Evolutionary conservation across 2,113 vertebrate genomes (phyloP), one percentile per base, ranked within the genome.

Genomic region (Pao palembangensis): DNA sequence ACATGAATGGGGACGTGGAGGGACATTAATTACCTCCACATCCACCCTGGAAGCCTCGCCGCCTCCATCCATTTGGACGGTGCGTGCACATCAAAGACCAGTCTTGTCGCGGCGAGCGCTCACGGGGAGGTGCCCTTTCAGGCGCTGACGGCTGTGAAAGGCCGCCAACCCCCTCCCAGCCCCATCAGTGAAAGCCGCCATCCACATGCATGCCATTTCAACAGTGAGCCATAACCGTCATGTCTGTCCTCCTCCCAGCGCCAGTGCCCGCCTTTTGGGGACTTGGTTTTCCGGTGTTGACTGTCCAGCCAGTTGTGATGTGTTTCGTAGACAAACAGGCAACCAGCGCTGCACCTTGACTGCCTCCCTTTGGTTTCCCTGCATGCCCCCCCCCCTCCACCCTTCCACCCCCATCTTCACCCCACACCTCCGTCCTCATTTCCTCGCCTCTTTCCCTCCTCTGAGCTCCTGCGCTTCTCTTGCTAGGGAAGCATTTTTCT

Each of bases 321-420:
- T 91, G 90, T 95, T 93, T 91, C 90, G 90, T 92, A 95, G 96
- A 98, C 96, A 98, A 98, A 95, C 96, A 99, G 95, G 96, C 96
- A 99, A 98, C 94, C 96, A 97, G 96, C 90, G 84, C 95, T 95
- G 92, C 93, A 92, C 71, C 94, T 88, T 92, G 90, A 82, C 80
- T 78, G 78, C 80, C 51, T 75, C 76, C 89, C 78, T 84, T 87
- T 66, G 68, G 16, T 68, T 85, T 61, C 63, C 81, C 69, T 81
- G 84, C 85, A 88, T 82, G 42, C 52, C 34, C 60, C 49, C 52
- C 51, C 1, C 25, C 25, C 25, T 54, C 58, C 50, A 57, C 67
- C 63, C 34, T 73, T 73, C 38, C 69, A 60, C 80, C 61, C 66
- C 79, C 71, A 68, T 44, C 67, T 55, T 15, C 53, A 54, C 61